phyloP scores from a whole-genome alignment of 2,113 vertebrate genomes.

The Myrmecobius fasciatus region DNA sequence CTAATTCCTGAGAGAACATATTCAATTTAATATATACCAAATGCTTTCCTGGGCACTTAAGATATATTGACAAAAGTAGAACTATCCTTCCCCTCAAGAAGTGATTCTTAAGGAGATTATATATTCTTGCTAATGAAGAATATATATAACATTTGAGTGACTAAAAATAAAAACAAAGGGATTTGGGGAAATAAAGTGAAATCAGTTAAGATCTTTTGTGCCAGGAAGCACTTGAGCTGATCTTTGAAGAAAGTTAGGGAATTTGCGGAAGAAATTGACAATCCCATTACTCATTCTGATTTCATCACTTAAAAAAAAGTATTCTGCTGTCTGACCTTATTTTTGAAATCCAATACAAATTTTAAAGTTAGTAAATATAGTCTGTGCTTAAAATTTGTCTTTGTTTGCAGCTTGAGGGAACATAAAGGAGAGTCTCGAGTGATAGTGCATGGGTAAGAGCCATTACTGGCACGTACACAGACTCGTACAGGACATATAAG shows the following conservation, averaged over 20 bases:
- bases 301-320: slow-evolving; percentile 25
- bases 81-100: neutral
- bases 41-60: neutral
- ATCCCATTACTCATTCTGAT: slow-evolving; percentile 30
- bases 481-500: slow-evolving; percentile 75
- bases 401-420: slow-evolving; percentile 50
- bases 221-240: neutral
- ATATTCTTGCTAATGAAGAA: neutral
- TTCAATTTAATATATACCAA: neutral
- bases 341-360: slow-evolving; percentile 37
- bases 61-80: neutral
- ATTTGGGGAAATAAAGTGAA: neutral
- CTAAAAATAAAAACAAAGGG: neutral
- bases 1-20: neutral
- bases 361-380: slow-evolving; percentile 46
- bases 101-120: neutral
- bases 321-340: slow-evolving; percentile 28
- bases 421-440: slow-evolving; percentile 19
- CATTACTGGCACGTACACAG: slow-evolving; percentile 70
- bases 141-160: neutral
- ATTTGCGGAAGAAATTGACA: neutral
- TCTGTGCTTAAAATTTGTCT: slow-evolving; percentile 51
- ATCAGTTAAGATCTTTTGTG: neutral
- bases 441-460: slow-evolving; percentile 49
- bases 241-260: neutral